Conservation (phyloP, 1,140 invertebrate species). For the Euschistus heros region DNA sequence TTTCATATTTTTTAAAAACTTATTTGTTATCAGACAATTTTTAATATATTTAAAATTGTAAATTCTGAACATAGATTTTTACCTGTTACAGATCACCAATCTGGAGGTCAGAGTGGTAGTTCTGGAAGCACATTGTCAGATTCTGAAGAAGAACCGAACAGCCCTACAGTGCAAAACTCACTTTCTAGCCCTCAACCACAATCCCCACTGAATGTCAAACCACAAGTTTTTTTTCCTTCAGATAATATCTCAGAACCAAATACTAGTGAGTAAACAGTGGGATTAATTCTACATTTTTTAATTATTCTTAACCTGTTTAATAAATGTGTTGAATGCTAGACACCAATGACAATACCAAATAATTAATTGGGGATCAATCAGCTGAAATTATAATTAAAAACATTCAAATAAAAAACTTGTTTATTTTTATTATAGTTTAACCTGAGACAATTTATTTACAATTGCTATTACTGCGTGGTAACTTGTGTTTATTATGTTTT, state of each 20-base stretch:
- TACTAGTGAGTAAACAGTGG: constrained; percentile 29
- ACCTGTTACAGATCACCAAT: constrained; percentile 5
- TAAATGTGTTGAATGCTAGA: too few relatives aligned
- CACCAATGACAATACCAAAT: too few relatives aligned
- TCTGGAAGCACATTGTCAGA: constrained; percentile 62
- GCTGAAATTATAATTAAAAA: too few relatives aligned
- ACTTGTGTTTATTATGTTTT: too few relatives aligned
- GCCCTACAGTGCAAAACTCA: constrained; percentile 34
- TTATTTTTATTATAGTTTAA: too few relatives aligned
- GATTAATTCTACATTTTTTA: too few relatives aligned
- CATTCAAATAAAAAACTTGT: too few relatives aligned
- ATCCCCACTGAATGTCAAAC: constrained; percentile 32
- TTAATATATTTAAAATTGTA: background rate
- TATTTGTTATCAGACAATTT: background rate
- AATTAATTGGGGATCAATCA: too few relatives aligned
- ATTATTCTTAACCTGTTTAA: too few relatives aligned
- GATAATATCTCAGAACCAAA: constrained; percentile 31
- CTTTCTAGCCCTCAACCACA: constrained; percentile 40
- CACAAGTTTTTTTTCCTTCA: constrained; percentile 29
- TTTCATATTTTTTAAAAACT: background rate
- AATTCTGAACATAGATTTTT: background rate
- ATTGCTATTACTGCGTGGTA: too few relatives aligned
- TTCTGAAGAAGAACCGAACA: constrained; percentile 49
- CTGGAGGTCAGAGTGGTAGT: constrained; percentile 35
- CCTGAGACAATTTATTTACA: too few relatives aligned